Conservation (phyloP, 2,888 invertebrate species). For the Disparrhopalites patrizii region DNA sequence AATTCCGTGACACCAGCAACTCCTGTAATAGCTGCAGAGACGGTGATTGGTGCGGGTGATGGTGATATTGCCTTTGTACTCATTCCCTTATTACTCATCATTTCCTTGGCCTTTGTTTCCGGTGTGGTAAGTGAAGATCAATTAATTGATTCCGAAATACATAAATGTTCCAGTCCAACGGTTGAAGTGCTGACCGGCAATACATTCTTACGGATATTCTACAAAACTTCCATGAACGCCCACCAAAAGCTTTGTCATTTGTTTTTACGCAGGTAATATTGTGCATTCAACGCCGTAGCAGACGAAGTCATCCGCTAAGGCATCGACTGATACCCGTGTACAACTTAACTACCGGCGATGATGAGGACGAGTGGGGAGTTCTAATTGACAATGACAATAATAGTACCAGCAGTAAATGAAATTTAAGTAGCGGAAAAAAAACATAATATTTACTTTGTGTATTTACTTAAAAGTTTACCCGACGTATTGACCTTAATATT, state of each 20-base stretch:
- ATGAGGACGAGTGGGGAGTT: conserved; percentile 54
- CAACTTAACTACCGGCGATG: conserved; percentile 65
- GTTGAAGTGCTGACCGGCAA: too few relatives aligned
- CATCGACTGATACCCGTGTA: conserved; percentile 65
- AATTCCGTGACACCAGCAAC: not conserved
- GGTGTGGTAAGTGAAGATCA: conserved; percentile 28
- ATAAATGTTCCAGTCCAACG: too few relatives aligned
- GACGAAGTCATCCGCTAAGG: conserved; percentile 59
- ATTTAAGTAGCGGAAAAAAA: too few relatives aligned
- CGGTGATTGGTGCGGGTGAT: not conserved
- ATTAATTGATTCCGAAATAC: not conserved
- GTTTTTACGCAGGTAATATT: conserved; percentile 32
- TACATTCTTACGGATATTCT: too few relatives aligned
- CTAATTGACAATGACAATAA: conserved; percentile 24
- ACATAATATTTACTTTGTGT: too few relatives aligned
- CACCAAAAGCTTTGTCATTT: not conserved
- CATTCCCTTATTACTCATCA: conserved; percentile 33
- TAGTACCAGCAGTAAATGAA: not conserved
- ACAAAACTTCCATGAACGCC: not conserved
- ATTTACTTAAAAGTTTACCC: too few relatives aligned
- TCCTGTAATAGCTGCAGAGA: not conserved
- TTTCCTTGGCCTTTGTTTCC: conserved; percentile 32
- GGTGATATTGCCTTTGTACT: conserved; percentile 28
- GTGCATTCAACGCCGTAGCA: conserved; percentile 31
- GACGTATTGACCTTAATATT: too few relatives aligned